These are phyloP conservation scores for Pandemis heparana DNA, from an alignment of 2,888 invertebrate genomes.

Conservation along the genomic window DNA sequence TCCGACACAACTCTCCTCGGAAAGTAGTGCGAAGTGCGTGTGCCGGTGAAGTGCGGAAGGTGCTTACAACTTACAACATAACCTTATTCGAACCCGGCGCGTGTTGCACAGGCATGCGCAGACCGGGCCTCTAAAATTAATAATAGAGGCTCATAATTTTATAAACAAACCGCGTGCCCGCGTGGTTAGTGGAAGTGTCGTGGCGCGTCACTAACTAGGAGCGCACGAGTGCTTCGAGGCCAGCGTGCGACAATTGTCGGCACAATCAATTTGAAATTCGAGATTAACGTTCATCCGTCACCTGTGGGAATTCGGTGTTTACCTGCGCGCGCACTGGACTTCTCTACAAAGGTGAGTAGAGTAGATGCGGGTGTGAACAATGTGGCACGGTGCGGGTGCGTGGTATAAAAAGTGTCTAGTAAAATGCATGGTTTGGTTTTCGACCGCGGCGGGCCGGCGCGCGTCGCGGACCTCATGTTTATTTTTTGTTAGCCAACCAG, in stretches of 20 bases:
- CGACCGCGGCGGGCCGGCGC: slow-evolving; percentile 44
- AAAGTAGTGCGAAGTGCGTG: slow-evolving; percentile 66
- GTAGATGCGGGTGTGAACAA: slow-evolving; percentile 49
- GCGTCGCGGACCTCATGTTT: slow-evolving; percentile 46
- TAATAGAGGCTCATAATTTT: slow-evolving; percentile 79
- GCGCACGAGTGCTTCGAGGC: slow-evolving; percentile 61
- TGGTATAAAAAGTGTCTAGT: slow-evolving; percentile 51
- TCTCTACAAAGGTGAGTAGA: slow-evolving; percentile 78
- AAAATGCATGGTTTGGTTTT: slow-evolving; percentile 50
- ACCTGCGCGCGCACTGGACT: slow-evolving; percentile 82
- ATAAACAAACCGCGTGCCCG: slow-evolving; percentile 78
- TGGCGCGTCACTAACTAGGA: slow-evolving; percentile 66
- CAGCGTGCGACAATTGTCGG: slow-evolving; percentile 52
- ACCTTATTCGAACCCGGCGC: slow-evolving; percentile 81
- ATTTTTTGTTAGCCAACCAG: slow-evolving; percentile 55
- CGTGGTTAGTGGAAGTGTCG: slow-evolving; percentile 64
- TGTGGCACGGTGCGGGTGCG: slow-evolving; percentile 50
- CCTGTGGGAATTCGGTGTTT: slow-evolving; percentile 82
- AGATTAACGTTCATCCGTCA: slow-evolving; percentile 81
- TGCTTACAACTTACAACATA: slow-evolving; percentile 78
- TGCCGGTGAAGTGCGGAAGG: slow-evolving; percentile 65
- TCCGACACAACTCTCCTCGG: slow-evolving; percentile 72
- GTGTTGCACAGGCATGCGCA: slow-evolving; percentile 82
- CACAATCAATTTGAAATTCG: slow-evolving; percentile 60
- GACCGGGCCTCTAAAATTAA: slow-evolving; percentile 72